Evolutionary conservation across 1,140 invertebrate genomes (phyloP), one percentile per base, ranked within the genome.

Genomic region (Ips typographus): DNA sequence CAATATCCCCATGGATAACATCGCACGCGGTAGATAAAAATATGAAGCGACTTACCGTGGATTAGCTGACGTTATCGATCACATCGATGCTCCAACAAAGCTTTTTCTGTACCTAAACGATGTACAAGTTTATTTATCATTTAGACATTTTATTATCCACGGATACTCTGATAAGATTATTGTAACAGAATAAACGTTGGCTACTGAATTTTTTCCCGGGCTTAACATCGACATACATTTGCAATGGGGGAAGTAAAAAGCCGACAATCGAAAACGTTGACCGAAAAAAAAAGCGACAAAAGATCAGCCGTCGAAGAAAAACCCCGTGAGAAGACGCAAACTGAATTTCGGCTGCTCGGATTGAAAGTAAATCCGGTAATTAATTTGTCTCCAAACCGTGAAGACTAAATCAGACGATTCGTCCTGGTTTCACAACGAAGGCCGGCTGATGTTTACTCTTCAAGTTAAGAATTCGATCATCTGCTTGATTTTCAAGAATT

Each of bases 341-440:
- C 22, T 22, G 22, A 22, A 22, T 22, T 22, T 22, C 22, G 22
- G 22, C 22, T 22, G 22, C 22, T 49, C 44, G 6, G 3, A 49
- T 1, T 22, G 44, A 49, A 8, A 49, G 22, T 49, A 49, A 49
- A 49, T 49, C 22, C 22, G 44, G 44, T 49, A 49, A 49, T 49
- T 49, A 49, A 49, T 49, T 49, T 49, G 44, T 49, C 44, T 8
- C 44, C 44, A 49, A 6, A 49, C 44, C 44, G 44, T 49, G 44
- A 49, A 49, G 44, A 6, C 44, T 22, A 49, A 49, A 49, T 49
- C 44, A 49, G 22, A 8, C 44, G 44, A 49, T 49, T 49, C 6
- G 7, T 49, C 22, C 7, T 49, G 44, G 44, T 49, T 49, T 49
- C 22, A 22, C 22, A 22, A 22, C 22, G 22, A 22, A 22, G 22